A percentile compares a stretch with the other conserved stretches of the same genome.
Conservation (phyloP, 2,888 invertebrate species). For the Eudemis profundana region DNA sequence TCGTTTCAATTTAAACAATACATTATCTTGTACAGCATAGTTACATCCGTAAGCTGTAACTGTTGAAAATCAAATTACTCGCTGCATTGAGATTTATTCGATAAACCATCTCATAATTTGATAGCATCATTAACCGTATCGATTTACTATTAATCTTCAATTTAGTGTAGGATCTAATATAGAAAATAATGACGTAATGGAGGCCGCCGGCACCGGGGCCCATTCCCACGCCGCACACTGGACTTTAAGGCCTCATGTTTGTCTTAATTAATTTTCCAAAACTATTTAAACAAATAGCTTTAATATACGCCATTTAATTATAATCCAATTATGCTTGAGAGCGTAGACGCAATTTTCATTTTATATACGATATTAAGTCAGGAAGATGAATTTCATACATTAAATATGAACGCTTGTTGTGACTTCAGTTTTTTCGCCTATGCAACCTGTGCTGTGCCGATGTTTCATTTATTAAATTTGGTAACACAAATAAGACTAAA, state of each 20-base stretch:
- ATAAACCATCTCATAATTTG: conserved; percentile 58
- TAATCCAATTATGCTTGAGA: conserved; percentile 14
- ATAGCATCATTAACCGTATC: conserved; percentile 71
- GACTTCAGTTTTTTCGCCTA: no score
- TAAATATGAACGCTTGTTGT: not conserved
- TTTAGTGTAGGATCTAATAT: conserved; percentile 83
- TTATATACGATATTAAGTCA: not conserved
- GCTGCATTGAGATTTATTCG: conserved; percentile 39
- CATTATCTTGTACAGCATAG: not conserved
- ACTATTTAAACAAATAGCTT: conserved; percentile 38
- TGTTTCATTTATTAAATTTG: no score
- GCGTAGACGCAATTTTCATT: conserved; percentile 16
- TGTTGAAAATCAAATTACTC: conserved; percentile 26
- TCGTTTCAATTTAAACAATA: conserved; percentile 15
- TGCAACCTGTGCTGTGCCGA: no score
- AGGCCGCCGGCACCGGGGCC: conserved; percentile 83
- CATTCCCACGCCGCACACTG: conserved; percentile 77
- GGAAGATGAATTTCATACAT: not conserved
- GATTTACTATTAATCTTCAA: conserved; percentile 83
- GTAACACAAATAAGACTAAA: no score
- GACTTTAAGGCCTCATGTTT: conserved; percentile 36
- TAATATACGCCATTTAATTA: conserved; percentile 34
- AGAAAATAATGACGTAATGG: conserved; percentile 85
- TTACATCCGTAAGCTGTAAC: conserved; percentile 23
- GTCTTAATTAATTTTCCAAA: conserved; percentile 42